Percentiles rank a stretch among this genome's conserved stretches.
Conservation (phyloP, 30 jellyfish, hydroid and myxozoan genomes). For the Chironex yamaguchii region DNA sequence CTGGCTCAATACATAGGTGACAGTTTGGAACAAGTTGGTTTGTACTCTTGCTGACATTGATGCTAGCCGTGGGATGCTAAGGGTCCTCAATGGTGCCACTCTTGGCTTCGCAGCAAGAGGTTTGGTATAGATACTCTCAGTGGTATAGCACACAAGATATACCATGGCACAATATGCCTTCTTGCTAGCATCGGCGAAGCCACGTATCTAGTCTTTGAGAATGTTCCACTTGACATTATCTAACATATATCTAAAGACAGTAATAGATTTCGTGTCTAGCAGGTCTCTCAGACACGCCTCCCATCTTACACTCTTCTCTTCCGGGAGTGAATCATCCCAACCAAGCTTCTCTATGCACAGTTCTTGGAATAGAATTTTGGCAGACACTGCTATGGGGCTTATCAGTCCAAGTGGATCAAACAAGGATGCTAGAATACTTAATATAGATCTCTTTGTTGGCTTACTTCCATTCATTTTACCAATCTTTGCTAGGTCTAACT, state of each 20-base stretch:
- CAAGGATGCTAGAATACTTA: slow-evolving; percentile 24
- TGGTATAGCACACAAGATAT: slow-evolving; percentile 19
- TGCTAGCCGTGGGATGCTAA: slow-evolving; percentile 57
- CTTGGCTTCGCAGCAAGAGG: slow-evolving; percentile 41
- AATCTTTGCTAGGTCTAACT: not conserved
- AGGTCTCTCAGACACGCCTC: slow-evolving; percentile 16
- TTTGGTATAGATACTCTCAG: not conserved
- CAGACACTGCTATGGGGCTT: slow-evolving; percentile 17
- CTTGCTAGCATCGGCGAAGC: slow-evolving; percentile 11
- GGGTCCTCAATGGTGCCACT: slow-evolving; percentile 50
- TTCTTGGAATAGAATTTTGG: slow-evolving; percentile 12
- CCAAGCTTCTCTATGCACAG: not conserved
- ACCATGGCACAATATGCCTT: slow-evolving; percentile 20
- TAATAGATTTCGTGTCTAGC: not conserved
- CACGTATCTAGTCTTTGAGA: not conserved
- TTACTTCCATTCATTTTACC: not conserved
- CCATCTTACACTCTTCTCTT: slow-evolving; percentile 7
- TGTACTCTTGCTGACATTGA: slow-evolving; percentile 63
- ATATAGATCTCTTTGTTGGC: slow-evolving; percentile 12
- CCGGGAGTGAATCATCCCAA: slow-evolving; percentile 23
- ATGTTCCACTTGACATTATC: not conserved
- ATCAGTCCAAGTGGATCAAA: slow-evolving; percentile 15
- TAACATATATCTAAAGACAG: not conserved
- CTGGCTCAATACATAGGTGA: slow-evolving; percentile 31
- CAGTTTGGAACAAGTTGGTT: slow-evolving; percentile 27